Evolutionary conservation across 2,888 invertebrate genomes (phyloP).

Genomic region (Loripinus fragilis): DNA sequence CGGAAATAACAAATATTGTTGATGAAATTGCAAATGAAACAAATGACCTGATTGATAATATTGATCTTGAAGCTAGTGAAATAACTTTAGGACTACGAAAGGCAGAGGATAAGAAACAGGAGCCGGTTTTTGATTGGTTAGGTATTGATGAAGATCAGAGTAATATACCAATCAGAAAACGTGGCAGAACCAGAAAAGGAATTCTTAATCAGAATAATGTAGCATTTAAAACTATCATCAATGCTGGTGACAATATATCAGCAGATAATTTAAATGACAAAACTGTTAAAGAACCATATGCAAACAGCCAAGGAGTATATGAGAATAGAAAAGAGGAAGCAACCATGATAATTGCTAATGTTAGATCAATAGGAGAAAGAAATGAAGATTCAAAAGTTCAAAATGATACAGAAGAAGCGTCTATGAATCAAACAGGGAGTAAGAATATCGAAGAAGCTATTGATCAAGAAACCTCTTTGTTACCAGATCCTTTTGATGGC

Average conservation of each 20-base stretch:
- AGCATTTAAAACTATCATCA: neutral
- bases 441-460: neutral
- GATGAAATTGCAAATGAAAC: slow-evolving; percentile 4
- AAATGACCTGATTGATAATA: slow-evolving; percentile 1
- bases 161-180: slow-evolving; percentile 58
- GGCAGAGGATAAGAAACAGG: neutral
- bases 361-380: neutral
- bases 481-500: slow-evolving; percentile 51
- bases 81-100: neutral
- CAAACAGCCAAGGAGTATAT: neutral
- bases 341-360: neutral
- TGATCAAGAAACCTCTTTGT: neutral
- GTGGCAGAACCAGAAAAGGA: slow-evolving; percentile 47
- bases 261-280: neutral
- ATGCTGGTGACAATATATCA: neutral
- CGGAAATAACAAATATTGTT: neutral
- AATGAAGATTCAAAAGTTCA: neutral
- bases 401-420: neutral
- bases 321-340: neutral
- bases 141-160: slow-evolving; percentile 48
- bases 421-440: no score
- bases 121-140: slow-evolving; percentile 45
- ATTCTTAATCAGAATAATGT: neutral
- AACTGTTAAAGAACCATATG: neutral
- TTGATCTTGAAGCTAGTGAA: slow-evolving; percentile 8